A percentile compares a stretch with the other conserved stretches of the same genome.
These are phyloP conservation scores for Agrochola lychnidis DNA, from an alignment of 2,888 invertebrate species.

Conservation along the genomic window DNA sequence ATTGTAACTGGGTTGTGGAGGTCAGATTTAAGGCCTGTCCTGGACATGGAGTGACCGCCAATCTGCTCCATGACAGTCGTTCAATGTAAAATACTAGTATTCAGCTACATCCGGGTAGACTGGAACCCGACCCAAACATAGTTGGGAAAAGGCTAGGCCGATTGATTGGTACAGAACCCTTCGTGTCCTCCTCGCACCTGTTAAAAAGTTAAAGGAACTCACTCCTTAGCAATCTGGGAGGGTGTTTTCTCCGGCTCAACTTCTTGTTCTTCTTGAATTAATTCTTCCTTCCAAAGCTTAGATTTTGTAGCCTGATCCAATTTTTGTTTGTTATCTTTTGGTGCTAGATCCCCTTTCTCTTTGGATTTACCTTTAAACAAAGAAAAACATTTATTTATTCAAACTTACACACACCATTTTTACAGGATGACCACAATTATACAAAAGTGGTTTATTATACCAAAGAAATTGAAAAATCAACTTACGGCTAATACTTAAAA, in stretches of 20 bases:
- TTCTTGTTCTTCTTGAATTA: constrained; percentile 64
- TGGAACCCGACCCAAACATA: background rate
- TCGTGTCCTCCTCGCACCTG: too few relatives aligned
- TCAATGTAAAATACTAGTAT: background rate
- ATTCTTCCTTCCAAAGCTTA: constrained; percentile 47
- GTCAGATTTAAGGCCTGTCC: background rate
- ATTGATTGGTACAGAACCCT: too few relatives aligned
- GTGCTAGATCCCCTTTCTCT: constrained; percentile 3
- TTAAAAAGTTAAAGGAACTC: background rate
- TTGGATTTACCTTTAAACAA: constrained; percentile 9
- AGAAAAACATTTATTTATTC: too few relatives aligned
- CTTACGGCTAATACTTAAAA: too few relatives aligned
- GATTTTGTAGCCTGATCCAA: background rate
- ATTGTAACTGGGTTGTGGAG: background rate
- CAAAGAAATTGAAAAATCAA: too few relatives aligned
- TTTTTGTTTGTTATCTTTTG: constrained; percentile 15
- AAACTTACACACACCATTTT: too few relatives aligned
- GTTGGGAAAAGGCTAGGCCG: too few relatives aligned
- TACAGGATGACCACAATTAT: too few relatives aligned
- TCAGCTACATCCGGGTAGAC: background rate
- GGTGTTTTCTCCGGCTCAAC: constrained; percentile 72
- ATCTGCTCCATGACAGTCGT: too few relatives aligned
- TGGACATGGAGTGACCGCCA: background rate
- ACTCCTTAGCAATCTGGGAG: constrained; percentile 75
- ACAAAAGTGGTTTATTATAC: too few relatives aligned